Conservation (phyloP, 2,113 vertebrate species). For the Raja brachyura region DNA sequence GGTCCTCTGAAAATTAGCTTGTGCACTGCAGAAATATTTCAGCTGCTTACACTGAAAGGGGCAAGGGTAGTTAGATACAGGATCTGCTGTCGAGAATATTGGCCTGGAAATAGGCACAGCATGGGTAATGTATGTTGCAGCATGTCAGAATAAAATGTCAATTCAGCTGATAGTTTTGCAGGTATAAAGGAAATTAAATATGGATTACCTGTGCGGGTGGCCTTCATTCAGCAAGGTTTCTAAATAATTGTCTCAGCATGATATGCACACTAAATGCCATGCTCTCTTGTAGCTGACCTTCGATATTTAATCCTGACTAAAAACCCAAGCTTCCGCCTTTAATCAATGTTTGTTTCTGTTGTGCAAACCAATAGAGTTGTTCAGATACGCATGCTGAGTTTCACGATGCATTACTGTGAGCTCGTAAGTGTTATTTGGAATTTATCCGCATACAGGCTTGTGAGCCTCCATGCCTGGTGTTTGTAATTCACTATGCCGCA, state of each 20-base stretch:
- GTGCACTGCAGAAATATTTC: conserved; percentile 45
- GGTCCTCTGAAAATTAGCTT: conserved; percentile 47
- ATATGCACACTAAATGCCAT: conserved; percentile 67
- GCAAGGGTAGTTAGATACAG: conserved; percentile 44
- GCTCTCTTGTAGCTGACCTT: conserved; percentile 48
- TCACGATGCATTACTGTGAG: not conserved
- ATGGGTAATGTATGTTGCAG: conserved; percentile 54
- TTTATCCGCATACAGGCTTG: not conserved
- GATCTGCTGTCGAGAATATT: conserved; percentile 42
- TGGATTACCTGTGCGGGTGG: conserved; percentile 54
- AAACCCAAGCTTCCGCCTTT: conserved; percentile 61
- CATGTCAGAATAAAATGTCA: conserved; percentile 57
- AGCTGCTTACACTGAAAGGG: conserved; percentile 46
- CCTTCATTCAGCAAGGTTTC: conserved; percentile 64
- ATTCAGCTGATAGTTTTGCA: conserved; percentile 43
- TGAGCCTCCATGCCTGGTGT: not conserved
- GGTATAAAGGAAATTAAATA: conserved; percentile 43
- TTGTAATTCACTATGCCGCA: not conserved
- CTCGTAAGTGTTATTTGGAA: not conserved
- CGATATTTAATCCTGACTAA: conserved; percentile 57
- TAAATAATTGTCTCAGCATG: conserved; percentile 62
- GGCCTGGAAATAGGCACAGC: conserved; percentile 47
- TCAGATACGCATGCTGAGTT: not conserved
- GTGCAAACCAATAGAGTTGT: not conserved
- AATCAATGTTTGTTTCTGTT: conserved; percentile 56